Base-by-base conservation (phyloP, 2,113 vertebrate species). In the Pelecanoides urinatrix region DNA sequence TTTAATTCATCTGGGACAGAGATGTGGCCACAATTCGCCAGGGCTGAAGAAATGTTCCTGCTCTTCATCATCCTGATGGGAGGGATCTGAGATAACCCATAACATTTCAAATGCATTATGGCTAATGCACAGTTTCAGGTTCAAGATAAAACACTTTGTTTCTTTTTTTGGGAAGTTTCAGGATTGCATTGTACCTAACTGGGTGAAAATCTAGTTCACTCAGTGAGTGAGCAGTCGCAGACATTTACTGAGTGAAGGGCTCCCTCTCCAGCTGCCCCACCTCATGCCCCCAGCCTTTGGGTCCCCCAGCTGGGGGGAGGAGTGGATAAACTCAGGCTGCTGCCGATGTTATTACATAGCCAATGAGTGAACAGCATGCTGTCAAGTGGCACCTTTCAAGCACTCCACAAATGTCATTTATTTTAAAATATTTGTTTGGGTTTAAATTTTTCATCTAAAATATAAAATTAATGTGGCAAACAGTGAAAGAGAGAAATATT, bases 371-470 rank as follows among this genome's bases (percentile, higher is more conserved):
- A 63, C 44, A 81, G 7, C 6, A 58, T 72, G 62, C 40, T 87
- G 50, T 47, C 38, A 89, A 59, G 12, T 38, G 52, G 7, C 72
- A 87, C 20, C 44, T 95, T 91, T 94, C 86, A 92, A 92, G 30
- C 61, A 76, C 38, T 76, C 42, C 16, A 29, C 16, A 81, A 73
- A 71, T 59, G 56, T 55, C 8, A 81, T 92, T 88, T 96, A 79
- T 81, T 88, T 96, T 86, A 86, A 94, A 94, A 86, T 90, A 80
- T 72, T 88, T 88, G 90, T 81, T 88, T 63, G 27, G 2, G 5
- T 67, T 84, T 94, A 71, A 89, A 80, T 67, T 84, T 94, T 96
- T 95, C 27, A 93, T 95, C 36, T 84, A 94, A 87, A 93, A 84
- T 94, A 65, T 55, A 92, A 94, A 94, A 96, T 88, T 87, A 79